Evolutionary conservation across 2,797 vertebrate species (phyloP).

Genomic region (Rallus crepitans): DNA sequence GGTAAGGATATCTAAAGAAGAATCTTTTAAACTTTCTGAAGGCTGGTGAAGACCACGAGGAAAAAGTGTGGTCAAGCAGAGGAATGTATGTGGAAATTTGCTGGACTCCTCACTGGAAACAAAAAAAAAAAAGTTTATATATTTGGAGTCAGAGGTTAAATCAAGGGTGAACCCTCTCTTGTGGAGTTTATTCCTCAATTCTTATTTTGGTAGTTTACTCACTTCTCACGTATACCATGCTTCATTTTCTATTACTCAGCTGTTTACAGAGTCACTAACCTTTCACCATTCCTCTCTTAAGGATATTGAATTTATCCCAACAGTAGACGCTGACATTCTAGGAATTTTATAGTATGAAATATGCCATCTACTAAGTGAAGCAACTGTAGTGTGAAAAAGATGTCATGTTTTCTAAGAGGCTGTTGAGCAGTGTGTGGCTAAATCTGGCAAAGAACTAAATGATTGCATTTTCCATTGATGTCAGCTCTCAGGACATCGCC

Average conservation of each 20-base stretch:
- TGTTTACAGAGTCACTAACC: not conserved
- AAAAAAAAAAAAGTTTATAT: not conserved
- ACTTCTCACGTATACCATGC: not conserved
- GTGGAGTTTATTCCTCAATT: constrained; percentile 1
- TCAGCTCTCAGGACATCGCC: not conserved
- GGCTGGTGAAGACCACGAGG: not conserved
- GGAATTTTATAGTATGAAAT: not conserved
- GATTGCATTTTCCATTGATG: constrained; percentile 25
- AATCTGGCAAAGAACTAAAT: not conserved
- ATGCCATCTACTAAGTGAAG: not conserved
- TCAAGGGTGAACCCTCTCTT: not conserved
- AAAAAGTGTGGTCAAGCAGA: not conserved
- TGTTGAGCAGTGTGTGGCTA: not conserved
- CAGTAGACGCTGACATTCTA: not conserved
- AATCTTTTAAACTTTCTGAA: not conserved
- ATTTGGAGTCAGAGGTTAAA: not conserved
- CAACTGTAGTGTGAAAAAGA: not conserved
- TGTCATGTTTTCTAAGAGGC: not conserved
- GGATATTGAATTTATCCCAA: not conserved
- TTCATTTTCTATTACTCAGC: not conserved
- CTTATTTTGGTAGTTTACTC: not conserved
- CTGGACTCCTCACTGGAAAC: not conserved
- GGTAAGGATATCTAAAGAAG: not conserved
- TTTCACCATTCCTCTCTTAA: not conserved
- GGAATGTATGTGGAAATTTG: not conserved